Evolutionary conservation across 2,888 invertebrate genomes (phyloP).

Genomic region (Ernsta delagoae): DNA sequence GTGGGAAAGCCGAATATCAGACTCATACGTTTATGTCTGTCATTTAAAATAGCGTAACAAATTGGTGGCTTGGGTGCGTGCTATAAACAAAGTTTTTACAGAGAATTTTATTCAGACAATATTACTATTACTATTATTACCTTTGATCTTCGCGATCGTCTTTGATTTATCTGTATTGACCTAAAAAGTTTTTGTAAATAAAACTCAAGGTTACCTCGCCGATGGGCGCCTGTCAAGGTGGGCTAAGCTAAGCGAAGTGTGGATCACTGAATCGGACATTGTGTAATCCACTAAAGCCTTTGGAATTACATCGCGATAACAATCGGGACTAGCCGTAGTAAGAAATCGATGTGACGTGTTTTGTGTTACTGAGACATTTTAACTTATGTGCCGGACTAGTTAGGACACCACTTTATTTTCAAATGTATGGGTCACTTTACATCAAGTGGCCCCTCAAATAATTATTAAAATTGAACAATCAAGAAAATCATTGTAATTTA

Average conservation of each 20-base stretch:
- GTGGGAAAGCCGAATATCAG: slow-evolving; percentile 10
- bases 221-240: not conserved
- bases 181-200: not conserved
- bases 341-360: too few species aligned
- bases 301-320: too few species aligned
- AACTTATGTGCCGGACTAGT: too few species aligned
- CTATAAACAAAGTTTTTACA: not conserved
- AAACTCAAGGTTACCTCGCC: not conserved
- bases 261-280: not conserved
- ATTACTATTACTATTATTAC: not conserved
- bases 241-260: not conserved
- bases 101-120: not conserved
- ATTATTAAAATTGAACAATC: too few species aligned
- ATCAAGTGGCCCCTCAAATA: too few species aligned
- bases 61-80: not conserved
- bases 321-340: too few species aligned
- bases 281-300: too few species aligned
- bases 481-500: too few species aligned
- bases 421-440: too few species aligned
- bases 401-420: too few species aligned
- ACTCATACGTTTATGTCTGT: not conserved
- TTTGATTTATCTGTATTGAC: not conserved
- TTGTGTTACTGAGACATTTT: too few species aligned
- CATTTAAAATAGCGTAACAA: not conserved
- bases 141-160: not conserved